phyloP scores from a whole-genome alignment of 1,140 invertebrate species.

The Helicoverpa armigera region DNA sequence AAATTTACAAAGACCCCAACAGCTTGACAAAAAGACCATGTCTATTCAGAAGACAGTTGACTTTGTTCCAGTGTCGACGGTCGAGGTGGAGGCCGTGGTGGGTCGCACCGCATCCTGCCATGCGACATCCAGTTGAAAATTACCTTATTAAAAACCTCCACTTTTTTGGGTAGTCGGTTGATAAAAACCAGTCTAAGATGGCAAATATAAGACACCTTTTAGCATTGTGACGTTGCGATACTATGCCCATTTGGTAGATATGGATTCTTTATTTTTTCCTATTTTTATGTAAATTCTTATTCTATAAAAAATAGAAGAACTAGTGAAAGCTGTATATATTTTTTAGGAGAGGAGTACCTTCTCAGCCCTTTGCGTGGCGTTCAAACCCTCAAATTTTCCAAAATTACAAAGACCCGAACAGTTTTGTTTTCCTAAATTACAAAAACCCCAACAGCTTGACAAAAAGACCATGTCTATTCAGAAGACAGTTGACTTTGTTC shows the following conservation, averaged over 20 bases:
- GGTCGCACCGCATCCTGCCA: slow-evolving; percentile 92
- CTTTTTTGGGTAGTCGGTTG: too few species aligned
- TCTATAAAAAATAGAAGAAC: too few species aligned
- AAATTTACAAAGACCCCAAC: neutral
- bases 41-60: slow-evolving; percentile 73
- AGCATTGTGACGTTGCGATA: too few species aligned
- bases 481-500: slow-evolving; percentile 81
- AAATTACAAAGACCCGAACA: too few species aligned
- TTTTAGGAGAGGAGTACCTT: too few species aligned
- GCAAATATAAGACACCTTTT: too few species aligned
- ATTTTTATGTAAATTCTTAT: neutral
- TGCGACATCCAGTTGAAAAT: slow-evolving; percentile 95
- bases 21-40: slow-evolving; percentile 31
- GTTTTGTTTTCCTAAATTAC: neutral
- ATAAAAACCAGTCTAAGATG: too few species aligned
- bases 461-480: slow-evolving; percentile 62
- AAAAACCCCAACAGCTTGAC: neutral
- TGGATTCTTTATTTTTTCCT: neutral
- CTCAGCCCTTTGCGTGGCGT: too few species aligned
- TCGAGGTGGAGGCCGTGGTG: slow-evolving; percentile 93
- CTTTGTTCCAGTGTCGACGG: slow-evolving; percentile 89
- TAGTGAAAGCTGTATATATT: neutral
- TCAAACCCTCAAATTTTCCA: too few species aligned
- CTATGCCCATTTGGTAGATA: too few species aligned
- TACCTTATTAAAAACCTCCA: too few species aligned